Percentiles rank a stretch among this genome's conserved stretches.
Evolutionary conservation across 2,113 vertebrate genomes (phyloP).

Genomic region (Triplophysa tibetana): DNA sequence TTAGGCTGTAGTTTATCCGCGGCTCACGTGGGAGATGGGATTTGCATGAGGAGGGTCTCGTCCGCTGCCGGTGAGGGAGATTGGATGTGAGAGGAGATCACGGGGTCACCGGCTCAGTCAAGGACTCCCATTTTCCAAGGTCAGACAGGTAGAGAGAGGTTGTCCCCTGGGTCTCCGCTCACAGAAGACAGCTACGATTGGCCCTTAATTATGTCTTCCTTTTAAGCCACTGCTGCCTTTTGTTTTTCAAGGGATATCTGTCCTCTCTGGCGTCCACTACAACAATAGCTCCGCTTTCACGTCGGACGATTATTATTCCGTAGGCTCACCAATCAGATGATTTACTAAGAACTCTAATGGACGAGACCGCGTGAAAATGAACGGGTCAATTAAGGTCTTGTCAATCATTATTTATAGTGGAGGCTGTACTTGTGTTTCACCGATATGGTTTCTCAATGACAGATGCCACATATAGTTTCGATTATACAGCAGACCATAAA

Average conservation of each 20-base stretch:
- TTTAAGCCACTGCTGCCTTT: slow-evolving; percentile 80
- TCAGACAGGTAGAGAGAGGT: slow-evolving; percentile 83
- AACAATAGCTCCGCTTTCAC: background rate
- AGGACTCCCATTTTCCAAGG: slow-evolving; percentile 88
- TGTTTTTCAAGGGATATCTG: slow-evolving; percentile 40
- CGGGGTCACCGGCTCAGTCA: slow-evolving; percentile 87
- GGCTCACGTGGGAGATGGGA: slow-evolving; percentile 89
- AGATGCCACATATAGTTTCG: background rate
- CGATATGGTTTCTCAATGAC: background rate
- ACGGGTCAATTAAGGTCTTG: slow-evolving; percentile 28
- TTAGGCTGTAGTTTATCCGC: slow-evolving; percentile 94
- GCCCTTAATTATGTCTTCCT: slow-evolving; percentile 87
- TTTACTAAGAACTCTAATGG: slow-evolving; percentile 25
- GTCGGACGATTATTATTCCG: slow-evolving; percentile 3
- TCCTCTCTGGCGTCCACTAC: slow-evolving; percentile 62
- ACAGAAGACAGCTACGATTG: slow-evolving; percentile 85
- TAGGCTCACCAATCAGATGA: slow-evolving; percentile 6
- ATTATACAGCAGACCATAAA: background rate
- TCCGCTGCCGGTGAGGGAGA: slow-evolving; percentile 83
- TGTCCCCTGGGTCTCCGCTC: slow-evolving; percentile 78
- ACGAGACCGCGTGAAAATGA: slow-evolving; percentile 17
- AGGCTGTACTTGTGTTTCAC: background rate
- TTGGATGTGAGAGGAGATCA: slow-evolving; percentile 91
- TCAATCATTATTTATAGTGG: slow-evolving; percentile 30
- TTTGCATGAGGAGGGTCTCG: slow-evolving; percentile 93